Conservation (phyloP, 2,113 vertebrate genomes). For the Sturnira hondurensis region DNA sequence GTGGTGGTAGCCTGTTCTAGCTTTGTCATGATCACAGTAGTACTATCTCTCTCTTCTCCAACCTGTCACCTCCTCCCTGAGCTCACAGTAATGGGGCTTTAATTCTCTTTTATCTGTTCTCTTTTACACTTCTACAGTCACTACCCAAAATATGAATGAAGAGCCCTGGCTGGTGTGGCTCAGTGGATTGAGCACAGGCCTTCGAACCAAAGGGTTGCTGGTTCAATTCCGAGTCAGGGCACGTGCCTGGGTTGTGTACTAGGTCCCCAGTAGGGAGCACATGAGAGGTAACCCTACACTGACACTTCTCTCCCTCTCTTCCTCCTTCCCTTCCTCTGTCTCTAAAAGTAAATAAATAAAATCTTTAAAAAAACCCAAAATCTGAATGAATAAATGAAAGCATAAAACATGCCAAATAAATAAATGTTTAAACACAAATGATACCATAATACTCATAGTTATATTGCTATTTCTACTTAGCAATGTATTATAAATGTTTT, state of each 20-base stretch:
- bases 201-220: too few species aligned
- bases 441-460: neutral
- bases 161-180: too few species aligned
- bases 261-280: too few species aligned
- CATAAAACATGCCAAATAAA: conserved; percentile 11
- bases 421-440: neutral
- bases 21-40: neutral
- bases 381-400: neutral
- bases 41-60: neutral
- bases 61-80: neutral
- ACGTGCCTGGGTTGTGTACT: too few species aligned
- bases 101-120: neutral
- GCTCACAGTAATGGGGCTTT: neutral
- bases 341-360: too few species aligned
- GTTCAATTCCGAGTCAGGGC: too few species aligned
- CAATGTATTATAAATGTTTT: neutral
- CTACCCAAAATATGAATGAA: neutral
- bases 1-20: neutral
- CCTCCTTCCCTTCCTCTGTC: too few species aligned
- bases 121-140: neutral
- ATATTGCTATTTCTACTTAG: neutral
- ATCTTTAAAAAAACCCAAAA: neutral
- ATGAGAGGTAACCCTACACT: too few species aligned
- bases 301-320: too few species aligned
- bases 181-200: too few species aligned